These are phyloP conservation scores for Stramonita haemastoma DNA, from an alignment of 2,888 invertebrate species.

Conservation along the genomic window DNA sequence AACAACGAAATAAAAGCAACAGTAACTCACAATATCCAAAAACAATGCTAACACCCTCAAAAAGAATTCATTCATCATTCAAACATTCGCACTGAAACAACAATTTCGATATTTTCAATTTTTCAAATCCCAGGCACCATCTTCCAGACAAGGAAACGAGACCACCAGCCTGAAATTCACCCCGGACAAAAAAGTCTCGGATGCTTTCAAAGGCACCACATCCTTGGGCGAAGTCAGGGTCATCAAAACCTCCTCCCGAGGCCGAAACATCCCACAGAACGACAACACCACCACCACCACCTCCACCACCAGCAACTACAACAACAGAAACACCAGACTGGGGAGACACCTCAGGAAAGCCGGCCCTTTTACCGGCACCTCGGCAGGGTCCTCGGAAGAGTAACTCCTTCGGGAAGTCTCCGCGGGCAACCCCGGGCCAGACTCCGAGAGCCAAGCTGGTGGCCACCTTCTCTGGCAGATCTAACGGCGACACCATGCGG, in stretches of 20 bases:
- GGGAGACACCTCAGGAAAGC: constrained; percentile 26
- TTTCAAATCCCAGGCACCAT: constrained; percentile 9
- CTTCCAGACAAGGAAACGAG: constrained; percentile 24
- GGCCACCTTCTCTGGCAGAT: constrained; percentile 45
- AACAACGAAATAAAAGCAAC: too few species aligned
- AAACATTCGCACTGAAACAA: neutral
- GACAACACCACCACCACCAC: neutral
- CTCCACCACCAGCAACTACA: neutral
- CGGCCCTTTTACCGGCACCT: neutral
- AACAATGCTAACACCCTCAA: too few species aligned
- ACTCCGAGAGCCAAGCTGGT: constrained; percentile 37
- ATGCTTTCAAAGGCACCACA: constrained; percentile 14
- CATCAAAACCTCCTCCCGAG: constrained; percentile 27
- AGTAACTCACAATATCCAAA: too few species aligned
- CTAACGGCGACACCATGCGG: constrained; percentile 46
- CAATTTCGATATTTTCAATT: neutral
- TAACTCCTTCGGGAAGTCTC: constrained; percentile 25
- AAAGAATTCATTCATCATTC: too few species aligned
- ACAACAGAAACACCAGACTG: neutral
- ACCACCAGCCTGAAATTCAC: constrained; percentile 39
- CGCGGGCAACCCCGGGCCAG: constrained; percentile 21
- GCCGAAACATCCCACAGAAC: neutral
- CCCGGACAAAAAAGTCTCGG: constrained; percentile 43
- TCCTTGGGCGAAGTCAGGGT: constrained; percentile 47
- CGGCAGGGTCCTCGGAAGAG: constrained; percentile 32